These are phyloP conservation scores for Elymnias hypermnestra DNA, from an alignment of 1,140 invertebrate genomes.

Conservation along the genomic window DNA sequence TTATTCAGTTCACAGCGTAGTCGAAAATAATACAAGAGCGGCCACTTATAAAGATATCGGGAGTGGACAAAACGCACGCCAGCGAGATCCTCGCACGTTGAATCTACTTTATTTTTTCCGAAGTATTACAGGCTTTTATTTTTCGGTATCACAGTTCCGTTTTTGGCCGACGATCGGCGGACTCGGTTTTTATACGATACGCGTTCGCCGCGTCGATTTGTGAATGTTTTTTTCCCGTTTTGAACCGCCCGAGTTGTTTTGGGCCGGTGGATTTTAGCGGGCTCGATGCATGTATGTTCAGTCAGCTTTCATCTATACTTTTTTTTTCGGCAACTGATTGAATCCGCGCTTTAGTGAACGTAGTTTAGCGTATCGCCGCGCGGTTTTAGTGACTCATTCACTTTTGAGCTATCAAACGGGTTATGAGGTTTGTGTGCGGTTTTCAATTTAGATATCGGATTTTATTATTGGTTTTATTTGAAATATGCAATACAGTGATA, in stretches of 20 bases:
- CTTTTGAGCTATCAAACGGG: constrained; percentile 41
- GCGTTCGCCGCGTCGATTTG: constrained; percentile 61
- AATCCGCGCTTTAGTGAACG: constrained; percentile 70
- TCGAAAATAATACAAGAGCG: constrained; percentile 33
- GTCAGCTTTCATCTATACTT: constrained; percentile 33
- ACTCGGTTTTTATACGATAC: constrained; percentile 71
- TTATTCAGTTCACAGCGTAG: constrained; percentile 13
- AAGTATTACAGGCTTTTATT: constrained; percentile 72
- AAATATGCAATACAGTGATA: background rate
- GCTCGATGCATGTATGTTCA: constrained; percentile 49
- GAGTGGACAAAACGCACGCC: constrained; percentile 36
- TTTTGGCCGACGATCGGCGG: constrained; percentile 70
- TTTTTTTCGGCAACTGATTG: constrained; percentile 58
- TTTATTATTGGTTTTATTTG: background rate
- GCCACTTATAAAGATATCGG: constrained; percentile 60
- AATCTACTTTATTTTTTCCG: constrained; percentile 66
- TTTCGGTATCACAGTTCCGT: constrained; percentile 75
- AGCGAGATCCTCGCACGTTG: constrained; percentile 30
- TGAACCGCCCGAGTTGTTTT: constrained; percentile 69
- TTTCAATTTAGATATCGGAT: constrained; percentile 29
- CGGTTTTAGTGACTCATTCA: constrained; percentile 56
- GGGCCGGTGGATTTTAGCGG: constrained; percentile 66
- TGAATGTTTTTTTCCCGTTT: constrained; percentile 58
- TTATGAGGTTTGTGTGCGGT: constrained; percentile 42
- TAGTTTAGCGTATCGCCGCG: constrained; percentile 58